These are phyloP conservation scores for Dendrolimus pini DNA, from an alignment of 2,888 invertebrate species.

Conservation along the genomic window DNA sequence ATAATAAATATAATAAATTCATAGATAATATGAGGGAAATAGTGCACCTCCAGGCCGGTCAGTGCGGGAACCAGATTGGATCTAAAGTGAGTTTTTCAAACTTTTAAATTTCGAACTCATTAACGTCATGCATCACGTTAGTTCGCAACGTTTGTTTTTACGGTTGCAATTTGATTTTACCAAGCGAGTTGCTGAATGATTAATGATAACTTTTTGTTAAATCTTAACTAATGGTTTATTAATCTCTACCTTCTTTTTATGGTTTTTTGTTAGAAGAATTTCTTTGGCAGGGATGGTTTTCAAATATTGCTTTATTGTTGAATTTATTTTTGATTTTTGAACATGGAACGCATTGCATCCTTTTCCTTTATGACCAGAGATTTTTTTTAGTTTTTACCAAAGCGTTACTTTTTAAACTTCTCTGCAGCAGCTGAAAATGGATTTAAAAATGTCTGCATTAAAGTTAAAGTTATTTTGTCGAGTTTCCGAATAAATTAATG, in stretches of 20 bases:
- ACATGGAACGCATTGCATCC: too few relatives aligned
- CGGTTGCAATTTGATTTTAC: background rate
- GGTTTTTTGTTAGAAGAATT: background rate
- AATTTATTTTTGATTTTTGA: too few relatives aligned
- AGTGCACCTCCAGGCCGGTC: conserved; percentile 88
- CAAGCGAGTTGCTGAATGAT: background rate
- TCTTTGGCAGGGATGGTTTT: too few relatives aligned
- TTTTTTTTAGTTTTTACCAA: too few relatives aligned
- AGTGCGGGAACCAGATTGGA: conserved; percentile 91
- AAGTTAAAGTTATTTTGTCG: too few relatives aligned
- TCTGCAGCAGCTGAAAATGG: too few relatives aligned
- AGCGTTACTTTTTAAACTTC: too few relatives aligned
- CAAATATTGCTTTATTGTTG: too few relatives aligned
- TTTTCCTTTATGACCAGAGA: too few relatives aligned
- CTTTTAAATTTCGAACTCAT: conserved; percentile 18
- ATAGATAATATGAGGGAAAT: conserved; percentile 84
- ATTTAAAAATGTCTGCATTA: too few relatives aligned
- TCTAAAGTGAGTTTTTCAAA: conserved; percentile 60
- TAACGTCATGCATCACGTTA: background rate
- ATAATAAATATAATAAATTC: conserved; percentile 27
- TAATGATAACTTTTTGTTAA: background rate
- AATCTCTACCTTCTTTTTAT: background rate
- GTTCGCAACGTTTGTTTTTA: background rate
- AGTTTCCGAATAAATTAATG: too few relatives aligned
- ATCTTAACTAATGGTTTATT: background rate